Evolutionary conservation across 2,797 vertebrate genomes (phyloP), one percentile per base, ranked within the genome.

Genomic region (Hozukius guyotensis): DNA sequence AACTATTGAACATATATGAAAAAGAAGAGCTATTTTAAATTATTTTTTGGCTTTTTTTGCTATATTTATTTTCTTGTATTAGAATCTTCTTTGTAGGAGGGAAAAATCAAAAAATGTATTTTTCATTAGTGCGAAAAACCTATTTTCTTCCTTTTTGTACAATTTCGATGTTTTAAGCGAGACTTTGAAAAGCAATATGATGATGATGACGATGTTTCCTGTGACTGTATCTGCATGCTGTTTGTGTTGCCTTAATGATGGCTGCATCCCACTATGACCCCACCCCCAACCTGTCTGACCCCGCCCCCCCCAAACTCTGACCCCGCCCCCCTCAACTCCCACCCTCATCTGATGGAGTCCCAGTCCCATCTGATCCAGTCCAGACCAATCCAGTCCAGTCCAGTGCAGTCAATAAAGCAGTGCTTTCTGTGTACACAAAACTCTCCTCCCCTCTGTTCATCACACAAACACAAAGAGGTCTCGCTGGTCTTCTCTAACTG

Each of bases 1-100:
- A 98, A 98, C 96, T 98, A 99, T 96, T 97, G 96, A 97, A 98
- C 97, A 97, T 97, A 98, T 99, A 99, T 98, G 96, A 97, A 97
- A 95, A 97, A 95, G 88, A 94, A 98, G 96, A 98, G 97, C 97
- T 97, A 98, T 98, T 98, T 98, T 98, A 99, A 99, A 99, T 99
- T 99, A 99, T 99, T 99, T 95, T 99, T 98, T 97, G 96, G 97
- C 96, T 97, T 97, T 98, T 98, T 96, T 98, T 98, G 97, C 98
- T 96, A 98, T 99, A 99, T 99, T 99, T 99, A 99, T 99, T 99
- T 99, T 99, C 97, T 98, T 98, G 98, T 99, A 99, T 99, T 99
- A 98, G 97, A 98, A 97, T 98, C 97, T 98, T 97, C 97, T 99
- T 99, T 98, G 97, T 99, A 99, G 98, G 97, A 96, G 97, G 97